Conservation (phyloP, 2,888 invertebrate species). For the Steromphala cineraria region DNA sequence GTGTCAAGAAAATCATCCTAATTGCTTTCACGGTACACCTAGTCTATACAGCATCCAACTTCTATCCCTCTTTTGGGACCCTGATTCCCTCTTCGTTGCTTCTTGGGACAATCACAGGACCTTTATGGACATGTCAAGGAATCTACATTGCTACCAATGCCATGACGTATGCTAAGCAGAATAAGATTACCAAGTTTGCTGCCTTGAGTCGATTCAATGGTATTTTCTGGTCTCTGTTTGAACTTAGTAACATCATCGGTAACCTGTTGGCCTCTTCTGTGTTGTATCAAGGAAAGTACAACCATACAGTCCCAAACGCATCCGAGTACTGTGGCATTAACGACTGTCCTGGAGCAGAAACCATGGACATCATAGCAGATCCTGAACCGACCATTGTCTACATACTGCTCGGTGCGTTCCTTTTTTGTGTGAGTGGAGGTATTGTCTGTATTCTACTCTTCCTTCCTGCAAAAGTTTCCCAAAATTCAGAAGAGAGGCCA, state of each 20-base stretch:
- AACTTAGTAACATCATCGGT: background rate
- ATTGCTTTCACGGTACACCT: constrained; percentile 57
- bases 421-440: background rate
- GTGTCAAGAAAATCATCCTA: constrained; percentile 37
- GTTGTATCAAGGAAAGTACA: background rate
- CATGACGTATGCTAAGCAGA: background rate
- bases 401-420: background rate
- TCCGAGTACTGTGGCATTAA: background rate
- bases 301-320: background rate
- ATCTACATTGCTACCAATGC: constrained; percentile 49
- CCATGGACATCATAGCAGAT: background rate
- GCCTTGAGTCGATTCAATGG: background rate
- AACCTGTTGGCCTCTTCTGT: background rate
- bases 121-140: constrained; percentile 69
- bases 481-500: background rate
- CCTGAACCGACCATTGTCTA: background rate
- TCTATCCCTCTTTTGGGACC: constrained; percentile 62
- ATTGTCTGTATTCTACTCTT: background rate
- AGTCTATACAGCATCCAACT: constrained; percentile 63
- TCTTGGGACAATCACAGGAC: constrained; percentile 63
- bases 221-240: background rate
- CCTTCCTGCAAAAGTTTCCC: background rate
- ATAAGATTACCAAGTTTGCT: background rate
- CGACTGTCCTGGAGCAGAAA: background rate
- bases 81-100: constrained; percentile 66